These are phyloP conservation scores for Spinus pinus DNA, from an alignment of 2,797 vertebrate genomes.

Conservation along the genomic window DNA sequence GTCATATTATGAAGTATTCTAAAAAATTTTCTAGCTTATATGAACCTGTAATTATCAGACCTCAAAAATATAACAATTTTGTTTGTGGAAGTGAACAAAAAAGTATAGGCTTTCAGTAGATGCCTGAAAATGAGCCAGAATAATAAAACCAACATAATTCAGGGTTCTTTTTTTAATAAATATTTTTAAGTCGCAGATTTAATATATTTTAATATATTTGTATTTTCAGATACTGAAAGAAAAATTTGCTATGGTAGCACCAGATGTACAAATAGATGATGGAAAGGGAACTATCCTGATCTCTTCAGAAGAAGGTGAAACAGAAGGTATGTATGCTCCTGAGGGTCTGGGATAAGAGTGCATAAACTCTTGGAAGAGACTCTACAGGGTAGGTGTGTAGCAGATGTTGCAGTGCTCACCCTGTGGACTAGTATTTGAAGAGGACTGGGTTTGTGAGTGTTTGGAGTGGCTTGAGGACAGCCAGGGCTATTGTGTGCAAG, in stretches of 20 bases:
- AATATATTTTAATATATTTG: not conserved
- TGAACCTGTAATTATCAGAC: not conserved
- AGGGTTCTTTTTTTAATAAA: not conserved
- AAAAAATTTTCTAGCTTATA: not conserved
- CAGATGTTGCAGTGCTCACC: not conserved
- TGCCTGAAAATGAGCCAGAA: not conserved
- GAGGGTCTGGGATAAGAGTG: not conserved
- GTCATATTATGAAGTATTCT: not conserved
- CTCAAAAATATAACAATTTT: not conserved
- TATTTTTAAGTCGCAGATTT: not conserved
- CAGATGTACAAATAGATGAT: slow-evolving; percentile 98
- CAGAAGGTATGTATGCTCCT: slow-evolving; percentile 88
- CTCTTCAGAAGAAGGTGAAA: slow-evolving; percentile 98
- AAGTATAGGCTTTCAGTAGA: not conserved
- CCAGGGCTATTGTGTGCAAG: not conserved
- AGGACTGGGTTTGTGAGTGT: not conserved
- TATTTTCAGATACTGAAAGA: slow-evolving; percentile 91
- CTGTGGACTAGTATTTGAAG: not conserved
- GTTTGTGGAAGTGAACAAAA: not conserved
- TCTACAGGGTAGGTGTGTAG: not conserved
- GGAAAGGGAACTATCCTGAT: slow-evolving; percentile 98
- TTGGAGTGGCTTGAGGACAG: not conserved
- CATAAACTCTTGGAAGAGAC: not conserved
- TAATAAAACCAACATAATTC: not conserved
- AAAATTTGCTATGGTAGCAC: slow-evolving; percentile 97